Percentiles rank a stretch among this genome's conserved stretches.
phyloP scores from a whole-genome alignment of 2,797 vertebrate genomes.

The Coregonus sp. region DNA sequence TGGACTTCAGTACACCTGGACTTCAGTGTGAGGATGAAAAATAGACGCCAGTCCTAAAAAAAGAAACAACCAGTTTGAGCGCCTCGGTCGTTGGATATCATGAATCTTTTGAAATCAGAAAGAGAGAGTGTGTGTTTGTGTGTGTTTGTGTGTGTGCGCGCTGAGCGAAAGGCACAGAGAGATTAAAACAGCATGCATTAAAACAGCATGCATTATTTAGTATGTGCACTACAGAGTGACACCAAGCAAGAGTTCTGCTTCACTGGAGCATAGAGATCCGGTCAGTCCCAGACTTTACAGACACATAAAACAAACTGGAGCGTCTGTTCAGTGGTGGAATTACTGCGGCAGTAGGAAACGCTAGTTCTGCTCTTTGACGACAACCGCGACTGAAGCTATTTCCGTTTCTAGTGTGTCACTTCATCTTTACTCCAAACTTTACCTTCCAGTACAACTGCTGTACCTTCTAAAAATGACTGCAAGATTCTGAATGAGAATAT shows the following conservation, averaged over 20 bases:
- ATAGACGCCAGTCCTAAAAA: background rate
- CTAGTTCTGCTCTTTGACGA: background rate
- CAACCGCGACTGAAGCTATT: background rate
- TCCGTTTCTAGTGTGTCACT: background rate
- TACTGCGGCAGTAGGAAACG: background rate
- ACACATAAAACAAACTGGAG: background rate
- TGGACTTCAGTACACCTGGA: background rate
- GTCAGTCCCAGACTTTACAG: background rate
- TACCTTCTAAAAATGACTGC: background rate
- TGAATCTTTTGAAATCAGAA: background rate
- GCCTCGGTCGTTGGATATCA: background rate
- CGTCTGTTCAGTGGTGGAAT: background rate
- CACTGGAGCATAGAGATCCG: background rate
- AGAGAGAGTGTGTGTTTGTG: background rate
- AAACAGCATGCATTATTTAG: slow-evolving; percentile 34
- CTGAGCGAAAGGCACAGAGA: background rate
- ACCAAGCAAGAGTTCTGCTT: background rate
- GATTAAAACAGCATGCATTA: background rate
- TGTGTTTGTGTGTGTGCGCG: slow-evolving; percentile 1
- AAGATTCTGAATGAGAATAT: background rate
- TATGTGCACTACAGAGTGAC: background rate
- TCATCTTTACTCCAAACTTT: background rate
- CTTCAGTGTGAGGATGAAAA: background rate
- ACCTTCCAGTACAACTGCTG: background rate
- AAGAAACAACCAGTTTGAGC: background rate